Base-by-base conservation (phyloP, 2,113 vertebrate species). In the Myrmecobius fasciatus region DNA sequence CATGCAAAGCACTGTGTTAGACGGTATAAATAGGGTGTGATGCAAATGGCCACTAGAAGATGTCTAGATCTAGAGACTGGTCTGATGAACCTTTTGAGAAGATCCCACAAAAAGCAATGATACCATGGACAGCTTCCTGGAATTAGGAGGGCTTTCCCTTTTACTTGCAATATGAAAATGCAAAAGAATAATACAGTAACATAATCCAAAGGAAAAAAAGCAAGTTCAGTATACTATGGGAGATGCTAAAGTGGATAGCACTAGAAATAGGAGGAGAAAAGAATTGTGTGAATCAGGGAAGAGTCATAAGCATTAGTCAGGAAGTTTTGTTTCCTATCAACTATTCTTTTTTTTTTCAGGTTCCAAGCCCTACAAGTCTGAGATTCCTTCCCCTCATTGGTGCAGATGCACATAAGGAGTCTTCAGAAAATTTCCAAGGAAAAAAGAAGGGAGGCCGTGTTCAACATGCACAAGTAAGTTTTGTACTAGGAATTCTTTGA, bases 361-460 rank as follows among this genome's bases (percentile, higher is more conserved):
- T 98, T 8, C 89, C 94, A 54, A 98, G 97, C 25, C 96, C 97
- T 88, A 95, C 95, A 4, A 97, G 92, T 43, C 88, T 97, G 49
- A 96, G 75, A 67, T 96, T 92, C 88, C 96, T 97, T 49, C 98
- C 98, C 56, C 95, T 98, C 90, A 98, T 97, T 67, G 97, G 97
- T 46, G 93, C 92, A 89, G 97, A 97, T 75, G 92, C 83, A 17
- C 95, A 95, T 20, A 96, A 25, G 46, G 97, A 97, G 0, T 93
- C 92, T 1, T 0, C 51, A 22, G 92, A 98, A 0, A 52, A 52
- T 7, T 2, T 93, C 22, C 0, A 22, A 3, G 91, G 51, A 48
- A 97, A 89, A 90, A 98, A 97, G 60, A 97, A 96, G 36, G 94
- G 92, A 88, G 0, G 52, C 52, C 97, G 96, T 7, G 90, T 88